phyloP scores from a whole-genome alignment of 2,113 vertebrate genomes.

The Pedetes capensis region DNA sequence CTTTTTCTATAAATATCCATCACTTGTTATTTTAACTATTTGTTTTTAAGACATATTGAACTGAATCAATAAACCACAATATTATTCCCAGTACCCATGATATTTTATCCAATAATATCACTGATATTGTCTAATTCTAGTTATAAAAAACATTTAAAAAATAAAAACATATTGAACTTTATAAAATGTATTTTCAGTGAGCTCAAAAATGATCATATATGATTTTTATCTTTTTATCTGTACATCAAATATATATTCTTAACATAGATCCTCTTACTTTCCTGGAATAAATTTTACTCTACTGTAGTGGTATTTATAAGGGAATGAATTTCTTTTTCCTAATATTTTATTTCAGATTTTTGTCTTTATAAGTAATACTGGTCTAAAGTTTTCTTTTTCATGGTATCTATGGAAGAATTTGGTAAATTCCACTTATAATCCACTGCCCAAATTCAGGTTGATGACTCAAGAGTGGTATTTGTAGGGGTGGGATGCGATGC shows the following conservation, averaged over 20 bases:
- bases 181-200: not conserved
- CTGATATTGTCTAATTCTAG: too few species aligned
- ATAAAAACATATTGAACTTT: not conserved
- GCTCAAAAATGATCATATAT: not conserved
- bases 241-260: not conserved
- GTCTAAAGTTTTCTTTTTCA: not conserved
- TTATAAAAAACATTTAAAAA: too few species aligned
- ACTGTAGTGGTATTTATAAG: not conserved
- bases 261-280: not conserved
- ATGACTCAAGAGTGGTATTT: not conserved
- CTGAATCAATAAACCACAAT: too few species aligned
- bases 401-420: not conserved
- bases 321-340: not conserved
- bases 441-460: not conserved
- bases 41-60: too few species aligned
- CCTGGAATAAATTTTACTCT: not conserved
- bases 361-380: not conserved
- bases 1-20: not conserved
- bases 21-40: not conserved
- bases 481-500: accelerated
- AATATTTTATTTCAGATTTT: not conserved
- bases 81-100: too few species aligned
- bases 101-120: too few species aligned
- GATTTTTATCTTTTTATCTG: not conserved
- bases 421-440: not conserved